Evolutionary conservation across 2,113 vertebrate genomes (phyloP).

Genomic region (Lota lota): DNA sequence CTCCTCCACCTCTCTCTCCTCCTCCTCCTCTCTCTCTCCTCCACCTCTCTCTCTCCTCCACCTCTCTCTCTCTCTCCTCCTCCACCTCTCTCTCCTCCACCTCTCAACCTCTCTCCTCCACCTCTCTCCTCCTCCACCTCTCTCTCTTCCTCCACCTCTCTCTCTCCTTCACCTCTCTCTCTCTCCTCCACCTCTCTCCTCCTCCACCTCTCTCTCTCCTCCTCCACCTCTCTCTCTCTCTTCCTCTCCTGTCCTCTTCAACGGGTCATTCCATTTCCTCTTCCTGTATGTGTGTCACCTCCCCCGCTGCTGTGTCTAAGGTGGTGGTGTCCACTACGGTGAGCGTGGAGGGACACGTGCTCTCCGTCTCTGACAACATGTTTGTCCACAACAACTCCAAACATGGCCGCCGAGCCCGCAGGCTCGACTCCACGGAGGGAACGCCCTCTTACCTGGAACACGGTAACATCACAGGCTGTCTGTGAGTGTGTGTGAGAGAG

Average conservation of each 20-base stretch:
- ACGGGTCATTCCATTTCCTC: no score
- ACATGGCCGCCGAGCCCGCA: conserved; percentile 73
- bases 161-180: background rate
- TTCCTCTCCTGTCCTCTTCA: background rate
- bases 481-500: conserved; percentile 4
- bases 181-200: background rate
- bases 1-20: background rate
- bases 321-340: conserved; percentile 76
- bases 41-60: background rate
- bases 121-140: conserved; percentile 45
- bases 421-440: conserved; percentile 73
- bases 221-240: background rate
- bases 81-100: background rate
- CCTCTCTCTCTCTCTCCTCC: no score
- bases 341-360: conserved; percentile 75
- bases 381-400: conserved; percentile 80
- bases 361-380: conserved; percentile 77
- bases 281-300: background rate
- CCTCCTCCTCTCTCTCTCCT: no score
- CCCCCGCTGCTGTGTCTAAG: conserved; percentile 38
- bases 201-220: background rate
- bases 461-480: conserved; percentile 49
- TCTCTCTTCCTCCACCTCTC: background rate
- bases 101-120: no score
- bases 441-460: conserved; percentile 73